Conservation (phyloP, 2,888 invertebrate genomes). For the Andrena marginata region DNA sequence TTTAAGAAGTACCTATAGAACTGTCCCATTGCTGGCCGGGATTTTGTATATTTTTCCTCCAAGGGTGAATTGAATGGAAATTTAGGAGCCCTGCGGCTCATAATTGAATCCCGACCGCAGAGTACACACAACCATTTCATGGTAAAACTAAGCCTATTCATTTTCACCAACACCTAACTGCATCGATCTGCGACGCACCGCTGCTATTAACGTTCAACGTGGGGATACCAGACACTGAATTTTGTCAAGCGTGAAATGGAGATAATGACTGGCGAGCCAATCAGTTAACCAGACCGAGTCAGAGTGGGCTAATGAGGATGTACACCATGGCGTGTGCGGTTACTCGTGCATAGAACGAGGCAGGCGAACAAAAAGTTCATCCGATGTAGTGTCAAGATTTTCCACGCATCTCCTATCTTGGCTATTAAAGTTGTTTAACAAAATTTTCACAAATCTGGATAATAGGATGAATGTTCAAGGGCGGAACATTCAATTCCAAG, state of each 20-base stretch:
- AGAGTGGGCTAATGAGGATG: conserved; percentile 79
- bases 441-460: no score
- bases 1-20: no score
- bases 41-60: neutral
- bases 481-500: neutral
- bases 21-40: no score
- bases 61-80: conserved; percentile 9
- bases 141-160: conserved; percentile 53
- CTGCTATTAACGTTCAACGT: conserved; percentile 65
- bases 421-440: no score
- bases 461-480: neutral
- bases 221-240: conserved; percentile 77
- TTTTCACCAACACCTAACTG: conserved; percentile 54
- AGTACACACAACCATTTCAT: conserved; percentile 4
- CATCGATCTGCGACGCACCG: conserved; percentile 70
- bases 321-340: conserved; percentile 60
- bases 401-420: neutral
- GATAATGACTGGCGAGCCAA: conserved; percentile 83
- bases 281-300: conserved; percentile 81
- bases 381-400: neutral
- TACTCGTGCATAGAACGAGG: conserved; percentile 33
- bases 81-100: neutral
- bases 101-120: conserved; percentile 45
- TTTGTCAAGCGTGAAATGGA: conserved; percentile 81
- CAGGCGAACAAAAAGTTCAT: conserved; percentile 27